These are phyloP conservation scores for Epinephelus fuscoguttatus DNA, from an alignment of 2,113 vertebrate species.

Conservation along the genomic window DNA sequence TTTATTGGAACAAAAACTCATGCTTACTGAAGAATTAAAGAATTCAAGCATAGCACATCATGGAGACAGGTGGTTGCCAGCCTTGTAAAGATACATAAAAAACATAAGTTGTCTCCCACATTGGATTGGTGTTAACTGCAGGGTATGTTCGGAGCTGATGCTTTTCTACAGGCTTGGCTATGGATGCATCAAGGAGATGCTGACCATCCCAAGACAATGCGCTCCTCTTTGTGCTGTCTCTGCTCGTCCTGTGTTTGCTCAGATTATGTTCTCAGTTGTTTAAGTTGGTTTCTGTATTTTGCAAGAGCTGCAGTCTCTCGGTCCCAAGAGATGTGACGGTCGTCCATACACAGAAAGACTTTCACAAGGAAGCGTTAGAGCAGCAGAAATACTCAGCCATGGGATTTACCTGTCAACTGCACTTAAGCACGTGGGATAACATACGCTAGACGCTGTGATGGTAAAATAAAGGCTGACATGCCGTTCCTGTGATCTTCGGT, in stretches of 20 bases:
- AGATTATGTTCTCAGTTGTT: conserved; percentile 28
- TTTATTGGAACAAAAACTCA: conserved; percentile 65
- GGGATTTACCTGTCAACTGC: conserved; percentile 77
- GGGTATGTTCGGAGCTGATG: conserved; percentile 38
- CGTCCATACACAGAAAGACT: conserved; percentile 58
- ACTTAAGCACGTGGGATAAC: conserved; percentile 64
- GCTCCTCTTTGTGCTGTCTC: conserved; percentile 6
- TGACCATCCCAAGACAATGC: conserved; percentile 7
- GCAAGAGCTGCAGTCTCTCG: conserved; percentile 45
- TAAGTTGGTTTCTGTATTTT: conserved; percentile 44
- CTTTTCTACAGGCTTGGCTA: conserved; percentile 28
- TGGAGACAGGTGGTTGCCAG: conserved; percentile 57
- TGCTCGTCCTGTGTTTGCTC: conserved; percentile 18
- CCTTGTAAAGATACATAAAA: conserved; percentile 57
- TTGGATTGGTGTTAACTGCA: conserved; percentile 51
- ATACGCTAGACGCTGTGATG: conserved; percentile 34
- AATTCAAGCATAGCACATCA: conserved; percentile 51
- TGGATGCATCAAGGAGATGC: conserved; percentile 5
- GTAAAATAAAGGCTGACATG: conserved; percentile 65
- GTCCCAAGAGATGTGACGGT: conserved; percentile 52
- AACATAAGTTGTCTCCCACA: conserved; percentile 68
- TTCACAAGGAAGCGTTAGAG: conserved; percentile 58
- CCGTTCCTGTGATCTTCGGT: conserved; percentile 57
- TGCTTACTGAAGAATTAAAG: conserved; percentile 54
- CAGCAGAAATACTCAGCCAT: conserved; percentile 63